Evolutionary conservation across 2,113 vertebrate species (phyloP), one percentile per base, ranked within the genome.

Genomic region (Forbesichthys agassizii): DNA sequence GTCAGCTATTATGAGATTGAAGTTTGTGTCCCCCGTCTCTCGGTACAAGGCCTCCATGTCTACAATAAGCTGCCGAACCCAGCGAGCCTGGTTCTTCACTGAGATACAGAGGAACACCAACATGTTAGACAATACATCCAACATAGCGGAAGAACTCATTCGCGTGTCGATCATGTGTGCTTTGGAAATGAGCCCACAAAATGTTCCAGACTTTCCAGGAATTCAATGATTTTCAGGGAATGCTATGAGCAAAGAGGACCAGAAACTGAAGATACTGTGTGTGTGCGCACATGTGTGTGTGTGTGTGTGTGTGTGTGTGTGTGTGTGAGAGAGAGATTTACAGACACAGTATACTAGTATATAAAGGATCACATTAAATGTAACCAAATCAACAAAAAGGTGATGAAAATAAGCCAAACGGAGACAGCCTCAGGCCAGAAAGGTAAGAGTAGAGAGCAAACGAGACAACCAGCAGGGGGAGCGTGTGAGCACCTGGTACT

Each of bases 81-180:
- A 99, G 0, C 95, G 95, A 0, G 95, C 98, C 90, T 99, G 98
- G 90, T 98, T 98, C 88, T 97, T 99, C 64, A 99, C 98, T 99
- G 74, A 53, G 11, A 62, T 27, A 64, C 11, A 61, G 12, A 85
- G 0, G 33, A 14, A 57, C 12, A 78, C 18, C 27, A 27, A 27
- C 4, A 42, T 5, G 36, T 6, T 42, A 42, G 56, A 51, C n/a
- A 33, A 12, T 54, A 4, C 7, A 14, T n/a, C 52, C 4, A 7
- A 5, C 4, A 9, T 36, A 64, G n/a, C 49, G 0, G 5, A 52
- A 52, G 10, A 11, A 51, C 49, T 51, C 8, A 51, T 11, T 14
- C 9, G 3, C 5, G 3, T 52, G 13, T n/a, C n/a, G 49, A 52
- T 52, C 11, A 12, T 12, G 49, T 51, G 49, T 51, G 11, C 13